A percentile compares a stretch with the other conserved stretches of the same genome.
These are phyloP conservation scores for Neolamprologus devosi DNA, from an alignment of 2,113 vertebrate genomes.

Conservation along the genomic window DNA sequence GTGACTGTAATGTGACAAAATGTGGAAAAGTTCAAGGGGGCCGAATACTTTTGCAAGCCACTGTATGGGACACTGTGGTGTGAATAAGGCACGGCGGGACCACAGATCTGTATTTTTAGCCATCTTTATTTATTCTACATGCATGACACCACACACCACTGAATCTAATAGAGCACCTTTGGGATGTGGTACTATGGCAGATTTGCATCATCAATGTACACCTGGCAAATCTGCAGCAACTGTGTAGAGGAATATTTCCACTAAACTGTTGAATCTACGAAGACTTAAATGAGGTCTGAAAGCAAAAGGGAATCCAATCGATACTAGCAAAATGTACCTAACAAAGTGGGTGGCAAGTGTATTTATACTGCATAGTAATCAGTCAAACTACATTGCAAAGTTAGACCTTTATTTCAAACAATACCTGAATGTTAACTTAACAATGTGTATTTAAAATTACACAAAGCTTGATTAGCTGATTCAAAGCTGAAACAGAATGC, in stretches of 20 bases:
- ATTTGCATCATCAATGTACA: not conserved
- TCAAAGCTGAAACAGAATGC: not conserved
- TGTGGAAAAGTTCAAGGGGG: not conserved
- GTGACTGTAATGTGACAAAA: fast-evolving
- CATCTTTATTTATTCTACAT: not conserved
- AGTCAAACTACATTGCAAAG: not conserved
- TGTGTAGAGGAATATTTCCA: not conserved
- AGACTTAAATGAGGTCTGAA: not conserved
- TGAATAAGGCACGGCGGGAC: not conserved
- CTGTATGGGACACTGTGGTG: not conserved
- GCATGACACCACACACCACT: not conserved
- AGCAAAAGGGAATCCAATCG: not conserved
- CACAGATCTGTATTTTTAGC: fast-evolving
- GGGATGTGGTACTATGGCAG: not conserved
- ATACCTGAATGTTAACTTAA: not conserved
- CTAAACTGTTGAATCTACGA: not conserved
- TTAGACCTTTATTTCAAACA: not conserved
- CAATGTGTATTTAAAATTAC: not conserved
- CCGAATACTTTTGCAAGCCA: not conserved
- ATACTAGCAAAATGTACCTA: not conserved
- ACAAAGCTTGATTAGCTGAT: not conserved
- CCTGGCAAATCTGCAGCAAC: not conserved
- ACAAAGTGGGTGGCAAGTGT: not conserved
- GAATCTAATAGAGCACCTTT: not conserved
- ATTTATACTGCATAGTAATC: not conserved